These are phyloP conservation scores for Trissolcus basalis DNA, from an alignment of 1,140 invertebrate genomes.

Conservation along the genomic window DNA sequence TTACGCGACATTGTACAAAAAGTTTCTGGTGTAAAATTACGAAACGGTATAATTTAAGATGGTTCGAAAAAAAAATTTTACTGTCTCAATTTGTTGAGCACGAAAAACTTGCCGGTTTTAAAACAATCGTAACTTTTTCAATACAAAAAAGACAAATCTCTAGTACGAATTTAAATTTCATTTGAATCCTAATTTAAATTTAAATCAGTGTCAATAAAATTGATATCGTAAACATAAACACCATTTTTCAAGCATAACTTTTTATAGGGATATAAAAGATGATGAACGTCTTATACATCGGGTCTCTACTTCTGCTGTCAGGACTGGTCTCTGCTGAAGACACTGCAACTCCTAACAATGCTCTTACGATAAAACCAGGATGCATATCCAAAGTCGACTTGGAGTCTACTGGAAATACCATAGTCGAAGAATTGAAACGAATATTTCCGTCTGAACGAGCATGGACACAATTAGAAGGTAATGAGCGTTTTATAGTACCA, in stretches of 20 bases:
- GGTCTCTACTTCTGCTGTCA: constrained; percentile 37
- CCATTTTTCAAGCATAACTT: neutral
- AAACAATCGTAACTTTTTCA: too few relatives aligned
- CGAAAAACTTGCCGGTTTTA: too few relatives aligned
- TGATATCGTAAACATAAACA: too few relatives aligned
- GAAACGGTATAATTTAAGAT: too few relatives aligned
- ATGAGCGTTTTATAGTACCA: too few relatives aligned
- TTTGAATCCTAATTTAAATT: too few relatives aligned
- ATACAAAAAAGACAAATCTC: too few relatives aligned
- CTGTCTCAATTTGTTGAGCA: neutral
- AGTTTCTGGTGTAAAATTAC: too few relatives aligned
- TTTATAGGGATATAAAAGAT: constrained; percentile 37
- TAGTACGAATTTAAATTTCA: too few relatives aligned
- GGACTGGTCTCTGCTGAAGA: constrained; percentile 37
- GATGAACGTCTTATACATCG: constrained; percentile 44
- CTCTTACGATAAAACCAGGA: constrained; percentile 8
- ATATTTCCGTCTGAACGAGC: constrained; percentile 42
- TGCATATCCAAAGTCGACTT: constrained; percentile 20
- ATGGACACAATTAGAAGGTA: constrained; percentile 45
- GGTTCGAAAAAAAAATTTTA: neutral
- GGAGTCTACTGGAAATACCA: constrained; percentile 56
- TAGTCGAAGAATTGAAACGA: constrained; percentile 19
- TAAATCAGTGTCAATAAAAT: too few relatives aligned
- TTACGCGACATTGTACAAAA: too few relatives aligned
- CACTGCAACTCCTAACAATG: constrained; percentile 5